Base-by-base conservation (phyloP, 2,113 vertebrate species). In the Zeus faber region DNA sequence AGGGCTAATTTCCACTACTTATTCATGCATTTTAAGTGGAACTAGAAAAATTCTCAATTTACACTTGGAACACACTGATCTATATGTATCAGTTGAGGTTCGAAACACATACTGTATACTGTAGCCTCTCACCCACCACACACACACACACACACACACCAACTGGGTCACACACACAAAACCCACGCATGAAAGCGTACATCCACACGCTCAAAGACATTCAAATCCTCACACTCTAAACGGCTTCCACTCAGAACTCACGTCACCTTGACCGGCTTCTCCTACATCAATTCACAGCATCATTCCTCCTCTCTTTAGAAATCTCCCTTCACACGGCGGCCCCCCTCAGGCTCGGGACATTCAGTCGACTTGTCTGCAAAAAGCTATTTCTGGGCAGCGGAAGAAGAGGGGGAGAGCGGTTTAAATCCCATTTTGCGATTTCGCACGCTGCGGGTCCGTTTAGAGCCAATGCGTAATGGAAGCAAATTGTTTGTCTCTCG, bases 221-320 rank as follows among this genome's bases (percentile, higher is more conserved):
- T 13, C 33, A 3, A 37, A 11, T 4, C 33, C 33, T 37, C 33
- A 5, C 13, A 33, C 9, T n/a, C 9, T 5, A n/a, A 37, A n/a
- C 33, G n/a, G 13, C 33, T 71, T 48, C 67, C 22, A 22, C 27
- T 67, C 59, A 56, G 48, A 56, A 52, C 59, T 68, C 67, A 62
- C 55, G 55, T 57, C 63, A 74, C 67, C 74, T 74, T 63, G 67
- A 76, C 60, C 74, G 57, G 54, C 65, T 81, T 78, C 62, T 74
- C 72, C 65, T 67, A 54, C 65, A 65, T 76, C 56, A 64, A 49
- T 71, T 72, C 65, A 62, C 39, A 16, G 66, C 64, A 48, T 66
- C 57, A 62, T 55, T 54, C 47, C 55, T 41, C 24, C 23, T 16
- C 54, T 17, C 21, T 49, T 26, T 31, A 27, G 61, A 63, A 52